These are phyloP conservation scores for Pachliopta kotzebuea DNA, from an alignment of 2,888 invertebrate species.

Conservation along the genomic window DNA sequence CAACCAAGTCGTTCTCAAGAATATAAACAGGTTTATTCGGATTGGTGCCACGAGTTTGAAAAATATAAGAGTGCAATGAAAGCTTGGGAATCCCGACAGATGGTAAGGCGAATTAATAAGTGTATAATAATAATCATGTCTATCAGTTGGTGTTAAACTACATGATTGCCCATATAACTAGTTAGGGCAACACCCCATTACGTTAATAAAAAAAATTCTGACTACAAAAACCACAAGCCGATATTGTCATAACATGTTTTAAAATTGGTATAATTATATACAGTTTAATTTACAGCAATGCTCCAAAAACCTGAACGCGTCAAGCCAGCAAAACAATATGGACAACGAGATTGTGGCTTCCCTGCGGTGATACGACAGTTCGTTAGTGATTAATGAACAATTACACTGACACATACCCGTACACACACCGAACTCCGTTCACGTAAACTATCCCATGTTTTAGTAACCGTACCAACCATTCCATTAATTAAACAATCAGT, in stretches of 20 bases:
- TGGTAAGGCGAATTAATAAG: conserved; percentile 68
- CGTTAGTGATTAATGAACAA: conserved; percentile 65
- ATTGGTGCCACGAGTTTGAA: conserved; percentile 87
- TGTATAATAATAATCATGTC: too few relatives aligned
- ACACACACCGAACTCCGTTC: conserved; percentile 47
- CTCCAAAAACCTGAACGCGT: conserved; percentile 74
- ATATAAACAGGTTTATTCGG: conserved; percentile 83
- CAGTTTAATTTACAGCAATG: conserved; percentile 69
- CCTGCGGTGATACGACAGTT: conserved; percentile 75
- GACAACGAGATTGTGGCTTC: conserved; percentile 76
- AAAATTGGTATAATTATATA: background rate
- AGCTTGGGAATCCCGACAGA: conserved; percentile 82
- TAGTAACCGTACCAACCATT: conserved; percentile 20
- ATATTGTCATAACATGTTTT: background rate
- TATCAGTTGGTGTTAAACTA: too few relatives aligned
- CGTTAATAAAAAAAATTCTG: too few relatives aligned
- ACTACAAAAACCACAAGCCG: background rate
- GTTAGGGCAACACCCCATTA: too few relatives aligned
- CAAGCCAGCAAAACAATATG: conserved; percentile 76
- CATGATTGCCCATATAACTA: too few relatives aligned
- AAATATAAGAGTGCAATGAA: conserved; percentile 85
- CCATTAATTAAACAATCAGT: background rate
- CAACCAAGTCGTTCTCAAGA: conserved; percentile 81
- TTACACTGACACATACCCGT: conserved; percentile 45
- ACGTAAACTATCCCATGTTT: conserved; percentile 69